These are phyloP conservation scores for Physeter macrocephalus DNA, from an alignment of 2,113 vertebrate genomes.

Conservation along the genomic window DNA sequence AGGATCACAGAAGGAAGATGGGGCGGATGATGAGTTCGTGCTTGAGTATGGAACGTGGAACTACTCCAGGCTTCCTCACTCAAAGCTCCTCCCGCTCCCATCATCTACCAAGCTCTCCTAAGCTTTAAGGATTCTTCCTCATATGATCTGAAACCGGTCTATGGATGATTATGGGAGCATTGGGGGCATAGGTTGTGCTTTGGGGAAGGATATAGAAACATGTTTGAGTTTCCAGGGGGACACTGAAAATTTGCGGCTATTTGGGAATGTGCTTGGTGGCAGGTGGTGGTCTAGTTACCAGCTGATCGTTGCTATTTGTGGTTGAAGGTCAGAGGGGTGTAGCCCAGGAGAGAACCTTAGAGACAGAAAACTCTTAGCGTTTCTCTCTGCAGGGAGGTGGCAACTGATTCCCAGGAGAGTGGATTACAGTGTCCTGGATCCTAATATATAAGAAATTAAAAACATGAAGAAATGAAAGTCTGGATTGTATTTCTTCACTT, in stretches of 20 bases:
- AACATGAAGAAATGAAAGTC: background rate
- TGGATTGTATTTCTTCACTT: background rate
- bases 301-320: background rate
- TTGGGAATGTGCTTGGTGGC: background rate
- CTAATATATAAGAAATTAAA: background rate
- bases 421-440: background rate
- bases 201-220: background rate
- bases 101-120: background rate
- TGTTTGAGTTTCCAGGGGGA: background rate
- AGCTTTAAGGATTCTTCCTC: background rate
- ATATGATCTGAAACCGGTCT: background rate
- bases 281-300: background rate
- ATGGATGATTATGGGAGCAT: background rate
- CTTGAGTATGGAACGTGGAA: background rate
- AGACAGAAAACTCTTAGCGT: background rate
- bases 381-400: background rate
- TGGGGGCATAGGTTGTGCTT: background rate
- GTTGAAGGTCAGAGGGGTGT: background rate
- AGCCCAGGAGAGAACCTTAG: background rate
- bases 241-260: background rate
- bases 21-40: background rate
- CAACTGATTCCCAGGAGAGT: background rate
- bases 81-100: background rate
- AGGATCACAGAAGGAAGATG: background rate
- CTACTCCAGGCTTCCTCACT: background rate